Evolutionary conservation across 2,888 invertebrate species (phyloP).

Genomic region (Disparrhopalites patrizii): DNA sequence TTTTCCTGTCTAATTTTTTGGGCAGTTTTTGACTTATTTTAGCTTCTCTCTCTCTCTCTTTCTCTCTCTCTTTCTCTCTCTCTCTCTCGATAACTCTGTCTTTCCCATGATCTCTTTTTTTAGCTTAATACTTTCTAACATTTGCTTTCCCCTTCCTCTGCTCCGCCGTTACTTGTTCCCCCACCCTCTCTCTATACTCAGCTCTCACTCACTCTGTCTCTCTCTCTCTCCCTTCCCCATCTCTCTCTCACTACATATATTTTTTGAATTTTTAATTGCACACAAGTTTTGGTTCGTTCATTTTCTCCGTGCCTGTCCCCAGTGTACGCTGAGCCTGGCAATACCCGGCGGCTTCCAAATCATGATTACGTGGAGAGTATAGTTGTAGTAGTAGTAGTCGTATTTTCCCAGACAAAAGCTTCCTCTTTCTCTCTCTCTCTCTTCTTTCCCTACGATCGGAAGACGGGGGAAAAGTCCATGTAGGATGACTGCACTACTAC

Average conservation of each 20-base stretch:
- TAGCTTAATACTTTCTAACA: neutral
- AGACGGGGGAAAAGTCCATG: slow-evolving; percentile 4
- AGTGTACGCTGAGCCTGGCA: slow-evolving; percentile 37
- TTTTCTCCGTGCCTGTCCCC: slow-evolving; percentile 40
- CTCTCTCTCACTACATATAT: slow-evolving; percentile 30
- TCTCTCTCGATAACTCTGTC: neutral
- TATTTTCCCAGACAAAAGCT: slow-evolving; percentile 25
- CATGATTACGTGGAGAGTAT: slow-evolving; percentile 40
- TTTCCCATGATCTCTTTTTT: neutral
- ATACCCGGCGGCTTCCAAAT: slow-evolving; percentile 42
- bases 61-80: slow-evolving; percentile 19
- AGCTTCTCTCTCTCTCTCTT: too few species aligned
- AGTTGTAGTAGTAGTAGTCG: slow-evolving; percentile 11
- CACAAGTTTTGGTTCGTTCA: slow-evolving; percentile 43
- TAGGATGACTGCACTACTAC: slow-evolving; percentile 14
- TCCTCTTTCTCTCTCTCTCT: neutral
- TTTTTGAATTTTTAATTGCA: slow-evolving; percentile 49
- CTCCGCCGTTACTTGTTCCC: too few species aligned
- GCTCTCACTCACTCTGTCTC: too few species aligned
- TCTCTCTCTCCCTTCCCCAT: too few species aligned
- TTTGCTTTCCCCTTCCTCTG: too few species aligned
- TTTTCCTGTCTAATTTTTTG: too few species aligned
- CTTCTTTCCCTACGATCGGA: slow-evolving; percentile 9
- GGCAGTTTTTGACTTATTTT: too few species aligned
- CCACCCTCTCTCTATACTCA: too few species aligned